phyloP scores from a whole-genome alignment of 2,888 invertebrate genomes.

The Pantelozetes paolii region DNA sequence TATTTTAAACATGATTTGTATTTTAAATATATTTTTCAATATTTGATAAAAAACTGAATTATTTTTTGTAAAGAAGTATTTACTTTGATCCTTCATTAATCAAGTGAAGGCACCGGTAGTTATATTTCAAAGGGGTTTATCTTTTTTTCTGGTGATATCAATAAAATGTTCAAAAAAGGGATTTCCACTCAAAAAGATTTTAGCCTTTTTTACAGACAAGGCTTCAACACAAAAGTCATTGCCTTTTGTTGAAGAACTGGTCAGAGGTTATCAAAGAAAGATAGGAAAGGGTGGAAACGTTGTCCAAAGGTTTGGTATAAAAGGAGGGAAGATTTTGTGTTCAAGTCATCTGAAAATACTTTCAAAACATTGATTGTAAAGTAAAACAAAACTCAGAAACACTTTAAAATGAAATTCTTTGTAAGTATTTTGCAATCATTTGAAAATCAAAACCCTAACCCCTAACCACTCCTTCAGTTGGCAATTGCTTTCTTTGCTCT shows the following conservation, averaged over 20 bases:
- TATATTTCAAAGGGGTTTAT: too few species aligned
- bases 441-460: background rate
- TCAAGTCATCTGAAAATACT: background rate
- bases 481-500: background rate
- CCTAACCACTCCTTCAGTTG: background rate
- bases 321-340: background rate
- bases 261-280: background rate
- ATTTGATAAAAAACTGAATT: too few species aligned
- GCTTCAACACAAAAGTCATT: background rate
- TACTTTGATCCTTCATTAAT: too few species aligned
- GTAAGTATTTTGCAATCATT: background rate
- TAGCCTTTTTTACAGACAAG: background rate
- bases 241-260: conserved; percentile 2
- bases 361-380: background rate
- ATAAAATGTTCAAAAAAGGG: too few species aligned
- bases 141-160: too few species aligned
- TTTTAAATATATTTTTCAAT: too few species aligned
- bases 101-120: too few species aligned
- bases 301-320: background rate
- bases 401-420: conserved; percentile 19
- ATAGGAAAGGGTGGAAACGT: background rate
- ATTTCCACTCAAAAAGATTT: background rate
- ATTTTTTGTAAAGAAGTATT: too few species aligned
- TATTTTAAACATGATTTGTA: too few species aligned
- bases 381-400: background rate